Conservation (phyloP, 35 echinoderm and acorn worm species). For the Lytechinus variegatus region DNA sequence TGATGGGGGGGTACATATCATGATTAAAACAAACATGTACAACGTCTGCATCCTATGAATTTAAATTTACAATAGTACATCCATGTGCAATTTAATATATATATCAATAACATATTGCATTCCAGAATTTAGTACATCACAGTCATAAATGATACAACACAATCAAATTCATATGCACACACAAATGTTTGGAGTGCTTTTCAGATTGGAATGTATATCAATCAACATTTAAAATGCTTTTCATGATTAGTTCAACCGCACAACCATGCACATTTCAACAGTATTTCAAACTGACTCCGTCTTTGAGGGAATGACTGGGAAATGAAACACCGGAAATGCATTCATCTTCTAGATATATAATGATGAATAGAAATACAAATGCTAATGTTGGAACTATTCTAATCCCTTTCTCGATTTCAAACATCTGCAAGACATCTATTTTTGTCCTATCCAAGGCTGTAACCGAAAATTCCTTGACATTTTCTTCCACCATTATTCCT, state of each 20-base stretch:
- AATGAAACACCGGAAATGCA: neutral
- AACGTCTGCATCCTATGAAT: neutral
- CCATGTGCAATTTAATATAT: neutral
- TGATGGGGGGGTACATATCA: too few species aligned
- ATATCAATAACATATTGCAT: neutral
- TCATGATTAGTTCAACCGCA: too few species aligned
- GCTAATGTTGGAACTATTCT: neutral
- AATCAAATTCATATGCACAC: neutral
- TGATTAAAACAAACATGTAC: neutral
- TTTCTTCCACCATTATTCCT: neutral
- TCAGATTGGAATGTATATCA: neutral
- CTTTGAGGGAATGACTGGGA: neutral
- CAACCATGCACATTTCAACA: neutral
- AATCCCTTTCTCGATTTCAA: neutral
- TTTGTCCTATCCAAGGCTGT: neutral
- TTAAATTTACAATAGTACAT: neutral
- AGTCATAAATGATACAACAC: neutral
- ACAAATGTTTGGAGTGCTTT: neutral
- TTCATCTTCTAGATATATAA: neutral
- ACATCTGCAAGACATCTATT: slow-evolving; percentile 4
- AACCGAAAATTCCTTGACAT: neutral
- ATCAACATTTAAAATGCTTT: too few species aligned
- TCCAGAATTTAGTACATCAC: neutral
- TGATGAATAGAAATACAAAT: neutral
- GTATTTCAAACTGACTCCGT: neutral